Percentiles rank a stretch among this genome's conserved stretches.
Conservation (phyloP, 2,113 vertebrate species). For the Isichthys henryi region DNA sequence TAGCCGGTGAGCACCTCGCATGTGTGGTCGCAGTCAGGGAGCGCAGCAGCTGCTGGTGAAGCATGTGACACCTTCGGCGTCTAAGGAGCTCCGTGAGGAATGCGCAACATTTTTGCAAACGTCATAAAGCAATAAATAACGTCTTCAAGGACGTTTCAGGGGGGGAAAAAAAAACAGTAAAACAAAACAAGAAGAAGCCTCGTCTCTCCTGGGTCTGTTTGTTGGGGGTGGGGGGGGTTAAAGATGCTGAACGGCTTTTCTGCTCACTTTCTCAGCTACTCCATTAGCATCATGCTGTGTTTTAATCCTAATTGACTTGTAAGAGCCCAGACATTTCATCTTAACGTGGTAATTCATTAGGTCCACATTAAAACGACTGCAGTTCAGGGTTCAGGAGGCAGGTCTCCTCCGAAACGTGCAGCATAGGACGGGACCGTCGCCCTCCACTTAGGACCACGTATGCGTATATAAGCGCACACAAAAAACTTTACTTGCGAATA, state of each 20-base stretch:
- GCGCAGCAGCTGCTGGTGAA: background rate
- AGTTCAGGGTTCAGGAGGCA: constrained; percentile 36
- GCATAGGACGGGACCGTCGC: background rate
- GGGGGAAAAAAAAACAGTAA: background rate
- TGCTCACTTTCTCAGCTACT: constrained; percentile 22
- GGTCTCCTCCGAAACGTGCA: background rate
- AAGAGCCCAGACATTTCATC: constrained; percentile 60
- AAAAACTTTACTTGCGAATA: background rate
- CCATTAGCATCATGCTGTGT: constrained; percentile 68
- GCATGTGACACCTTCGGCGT: too few relatives aligned
- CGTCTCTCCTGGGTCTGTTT: background rate
- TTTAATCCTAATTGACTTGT: constrained; percentile 74
- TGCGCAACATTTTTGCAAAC: constrained; percentile 56
- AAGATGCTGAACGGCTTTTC: constrained; percentile 33
- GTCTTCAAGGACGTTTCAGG: constrained; percentile 26
- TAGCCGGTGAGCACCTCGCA: background rate
- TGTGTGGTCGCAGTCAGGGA: background rate
- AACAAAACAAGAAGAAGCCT: constrained; percentile 18
- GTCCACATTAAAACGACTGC: constrained; percentile 42
- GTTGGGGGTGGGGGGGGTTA: background rate
- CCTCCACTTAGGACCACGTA: background rate
- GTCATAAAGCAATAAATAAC: constrained; percentile 55
- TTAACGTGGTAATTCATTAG: constrained; percentile 64
- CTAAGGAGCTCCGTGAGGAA: constrained; percentile 37
- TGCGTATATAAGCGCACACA: background rate